phyloP scores from a whole-genome alignment of 2,113 vertebrate species.

The Tachuris rubrigastra region DNA sequence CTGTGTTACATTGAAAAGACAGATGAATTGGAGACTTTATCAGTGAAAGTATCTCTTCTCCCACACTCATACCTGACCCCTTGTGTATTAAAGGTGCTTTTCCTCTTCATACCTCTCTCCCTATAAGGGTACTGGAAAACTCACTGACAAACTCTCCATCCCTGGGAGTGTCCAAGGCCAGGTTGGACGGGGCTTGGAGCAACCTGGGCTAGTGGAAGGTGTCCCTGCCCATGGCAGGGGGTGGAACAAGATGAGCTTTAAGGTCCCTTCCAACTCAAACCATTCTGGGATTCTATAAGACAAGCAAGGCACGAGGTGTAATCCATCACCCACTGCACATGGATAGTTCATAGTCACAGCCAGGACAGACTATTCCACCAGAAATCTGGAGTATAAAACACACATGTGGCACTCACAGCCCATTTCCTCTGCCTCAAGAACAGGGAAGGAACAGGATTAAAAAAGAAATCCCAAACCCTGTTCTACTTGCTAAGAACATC shows the following conservation, averaged over 20 bases:
- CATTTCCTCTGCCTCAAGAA: neutral
- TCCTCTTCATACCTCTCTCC: neutral
- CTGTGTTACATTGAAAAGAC: neutral
- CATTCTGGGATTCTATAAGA: neutral
- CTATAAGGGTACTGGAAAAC: neutral
- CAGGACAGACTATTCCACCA: neutral
- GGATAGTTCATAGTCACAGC: fast-evolving
- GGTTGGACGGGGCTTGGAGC: neutral
- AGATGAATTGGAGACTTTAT: neutral
- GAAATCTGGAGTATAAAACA: neutral
- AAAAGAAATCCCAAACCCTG: neutral
- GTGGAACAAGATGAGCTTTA: neutral
- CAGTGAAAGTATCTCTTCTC: neutral
- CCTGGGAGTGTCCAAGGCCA: neutral
- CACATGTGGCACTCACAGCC: neutral
- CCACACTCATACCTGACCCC: neutral
- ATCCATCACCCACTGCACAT: neutral
- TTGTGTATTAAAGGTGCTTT: neutral
- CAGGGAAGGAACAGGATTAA: neutral
- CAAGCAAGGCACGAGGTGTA: neutral
- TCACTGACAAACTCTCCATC: neutral
- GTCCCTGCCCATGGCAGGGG: neutral
- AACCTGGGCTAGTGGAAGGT: neutral
- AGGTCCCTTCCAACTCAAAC: neutral
- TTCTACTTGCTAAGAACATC: neutral